Evolutionary conservation across 1,140 invertebrate species (phyloP).

Genomic region (Battus philenor): DNA sequence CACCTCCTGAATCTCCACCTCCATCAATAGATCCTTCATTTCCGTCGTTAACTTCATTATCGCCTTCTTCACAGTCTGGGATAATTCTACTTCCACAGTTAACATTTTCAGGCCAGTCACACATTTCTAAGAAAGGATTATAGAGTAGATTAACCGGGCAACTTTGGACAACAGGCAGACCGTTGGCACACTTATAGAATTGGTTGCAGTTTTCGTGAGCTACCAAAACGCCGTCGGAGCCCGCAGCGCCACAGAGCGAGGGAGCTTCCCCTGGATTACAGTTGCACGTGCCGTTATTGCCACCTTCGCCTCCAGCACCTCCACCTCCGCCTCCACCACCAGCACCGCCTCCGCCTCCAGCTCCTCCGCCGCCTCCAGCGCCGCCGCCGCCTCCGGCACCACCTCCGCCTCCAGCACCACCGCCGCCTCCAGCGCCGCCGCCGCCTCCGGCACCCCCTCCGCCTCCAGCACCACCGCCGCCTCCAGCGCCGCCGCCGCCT

Average conservation of each 20-base stretch:
- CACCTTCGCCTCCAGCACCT: conserved; percentile 14
- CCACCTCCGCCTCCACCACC: conserved; percentile 11
- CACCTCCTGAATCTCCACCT: not conserved
- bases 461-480: not conserved
- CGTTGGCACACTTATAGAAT: conserved; percentile 35
- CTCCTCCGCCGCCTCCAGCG: conserved; percentile 18
- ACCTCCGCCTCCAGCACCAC: conserved; percentile 3
- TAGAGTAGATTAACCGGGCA: conserved; percentile 69
- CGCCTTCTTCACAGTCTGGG: not conserved
- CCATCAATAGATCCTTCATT: not conserved
- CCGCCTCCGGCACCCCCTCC: conserved; percentile 10
- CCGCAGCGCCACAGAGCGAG: conserved; percentile 23
- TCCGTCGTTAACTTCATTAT: conserved; percentile 1
- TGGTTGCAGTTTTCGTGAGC: conserved; percentile 42
- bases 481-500: not conserved
- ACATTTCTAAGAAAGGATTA: conserved; percentile 75
- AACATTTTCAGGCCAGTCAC: conserved; percentile 79
- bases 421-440: conserved; percentile 10
- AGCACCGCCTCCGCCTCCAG: conserved; percentile 12
- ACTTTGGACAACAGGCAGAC: conserved; percentile 35
- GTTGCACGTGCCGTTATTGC: conserved; percentile 18
- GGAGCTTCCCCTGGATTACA: conserved; percentile 26
- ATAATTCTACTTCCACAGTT: conserved; percentile 27
- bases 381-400: not conserved
- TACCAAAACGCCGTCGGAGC: conserved; percentile 28